Base-by-base conservation (phyloP, 2,113 vertebrate genomes). In the Callocephalon fimbriatum region DNA sequence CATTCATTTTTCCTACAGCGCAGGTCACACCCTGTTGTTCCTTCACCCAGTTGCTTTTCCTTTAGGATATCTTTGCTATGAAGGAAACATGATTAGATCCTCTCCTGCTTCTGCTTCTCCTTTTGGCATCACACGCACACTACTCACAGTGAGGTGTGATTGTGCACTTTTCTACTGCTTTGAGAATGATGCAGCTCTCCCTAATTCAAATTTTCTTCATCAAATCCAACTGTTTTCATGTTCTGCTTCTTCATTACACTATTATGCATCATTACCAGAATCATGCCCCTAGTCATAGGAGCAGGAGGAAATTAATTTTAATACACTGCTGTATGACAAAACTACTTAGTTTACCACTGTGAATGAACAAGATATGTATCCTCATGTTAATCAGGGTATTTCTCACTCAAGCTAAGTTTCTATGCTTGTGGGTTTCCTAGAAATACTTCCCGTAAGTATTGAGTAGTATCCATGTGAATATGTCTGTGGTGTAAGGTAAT, bases 251-350 rank as follows among this genome's bases (percentile, higher is more conserved):
- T 84, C 77, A 12, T 77, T 22, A 44, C 44, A 26, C 63, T 65
- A n/a, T 77, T 84, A 27, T 8, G 54, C 68, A 38, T 95, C 76
- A 45, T 95, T 92, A 76, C 2, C 7, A 95, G 93, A 89, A 77
- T 80, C 68, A 16, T 88, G 83, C 86, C 91, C 72, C 89, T 32
- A 58, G 86, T 77, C 84, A 88, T 45, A 38, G 79, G 50, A 97
- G 76, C 86, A 93, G 91, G 80, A 93, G 89, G 83, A 90, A 95
- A 92, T 95, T 77, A 78, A 95, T 96, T 95, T 91, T 90, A 92
- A 93, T 93, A 78, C 51, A 12, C 61, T 84, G 61, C 65, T 78
- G 38, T 63, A 42, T 72, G 73, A 86, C 86, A 89, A 65, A 78
- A 65, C 68, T 66, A 50, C 72, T 89, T 87, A 42, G 58, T 89